These are phyloP conservation scores for Eurytoma adleriae DNA, from an alignment of 2,888 invertebrate genomes.

Conservation along the genomic window DNA sequence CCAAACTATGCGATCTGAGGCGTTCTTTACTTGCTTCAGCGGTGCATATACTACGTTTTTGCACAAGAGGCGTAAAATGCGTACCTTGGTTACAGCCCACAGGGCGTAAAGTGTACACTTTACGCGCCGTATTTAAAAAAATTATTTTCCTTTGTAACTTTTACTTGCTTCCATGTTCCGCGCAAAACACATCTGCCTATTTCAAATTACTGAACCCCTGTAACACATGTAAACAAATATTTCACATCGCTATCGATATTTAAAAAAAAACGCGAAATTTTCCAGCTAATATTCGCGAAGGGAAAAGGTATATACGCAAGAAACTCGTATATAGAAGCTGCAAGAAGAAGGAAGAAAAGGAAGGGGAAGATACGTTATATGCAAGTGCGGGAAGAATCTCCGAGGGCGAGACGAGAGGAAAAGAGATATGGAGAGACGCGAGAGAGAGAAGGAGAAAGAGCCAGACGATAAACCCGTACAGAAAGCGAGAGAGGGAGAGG, in stretches of 20 bases:
- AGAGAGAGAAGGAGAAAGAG: not conserved
- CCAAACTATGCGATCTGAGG: too few relatives aligned
- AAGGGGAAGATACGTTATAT: slow-evolving; percentile 21
- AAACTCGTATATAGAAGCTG: slow-evolving; percentile 7
- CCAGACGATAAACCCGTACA: not conserved
- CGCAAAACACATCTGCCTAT: not conserved
- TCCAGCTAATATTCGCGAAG: not conserved
- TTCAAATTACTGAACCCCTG: not conserved
- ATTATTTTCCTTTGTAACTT: too few relatives aligned
- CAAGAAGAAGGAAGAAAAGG: slow-evolving; percentile 11
- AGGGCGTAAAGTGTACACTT: too few relatives aligned
- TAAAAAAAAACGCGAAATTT: too few relatives aligned
- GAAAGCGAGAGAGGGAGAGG: slow-evolving; percentile 15
- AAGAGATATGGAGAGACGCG: slow-evolving; percentile 33
- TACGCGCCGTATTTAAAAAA: too few relatives aligned
- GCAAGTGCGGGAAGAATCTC: slow-evolving; percentile 43
- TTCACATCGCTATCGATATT: not conserved
- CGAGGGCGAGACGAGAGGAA: slow-evolving; percentile 35
- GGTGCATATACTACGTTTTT: too few relatives aligned
- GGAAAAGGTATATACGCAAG: slow-evolving; percentile 2
- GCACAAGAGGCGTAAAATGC: too few relatives aligned
- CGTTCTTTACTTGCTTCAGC: too few relatives aligned
- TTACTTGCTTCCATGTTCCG: too few relatives aligned
- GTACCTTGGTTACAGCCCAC: too few relatives aligned
- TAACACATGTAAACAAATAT: not conserved